Evolutionary conservation across 2,888 invertebrate species (phyloP).

Genomic region (Aleiodes leptofemur): DNA sequence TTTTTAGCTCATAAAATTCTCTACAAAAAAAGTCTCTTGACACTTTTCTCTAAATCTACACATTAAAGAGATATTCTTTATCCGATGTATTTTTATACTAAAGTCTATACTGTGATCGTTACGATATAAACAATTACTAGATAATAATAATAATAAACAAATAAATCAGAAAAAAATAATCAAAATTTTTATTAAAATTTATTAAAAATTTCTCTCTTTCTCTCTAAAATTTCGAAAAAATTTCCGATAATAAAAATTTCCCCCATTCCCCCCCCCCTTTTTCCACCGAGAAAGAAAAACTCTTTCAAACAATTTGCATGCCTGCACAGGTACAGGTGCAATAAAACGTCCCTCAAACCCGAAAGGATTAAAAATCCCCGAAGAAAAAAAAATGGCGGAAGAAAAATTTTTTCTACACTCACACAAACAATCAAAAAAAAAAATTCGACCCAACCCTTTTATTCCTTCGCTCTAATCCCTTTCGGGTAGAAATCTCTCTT

Average conservation of each 20-base stretch:
- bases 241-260: not conserved
- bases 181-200: not conserved
- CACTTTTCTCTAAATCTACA: too few species aligned
- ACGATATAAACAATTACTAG: too few species aligned
- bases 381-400: conserved; percentile 4
- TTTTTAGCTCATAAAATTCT: too few species aligned
- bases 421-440: conserved; percentile 1
- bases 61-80: not conserved
- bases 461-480: conserved; percentile 13
- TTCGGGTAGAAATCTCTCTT: not conserved
- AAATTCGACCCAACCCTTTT: conserved; percentile 22
- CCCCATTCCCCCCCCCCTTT: not conserved
- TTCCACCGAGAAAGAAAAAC: not conserved
- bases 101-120: too few species aligned
- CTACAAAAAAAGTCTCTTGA: too few species aligned
- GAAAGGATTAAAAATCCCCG: not conserved
- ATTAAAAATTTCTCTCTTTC: not conserved
- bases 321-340: conserved; percentile 1
- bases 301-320: conserved; percentile 7
- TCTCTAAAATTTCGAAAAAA: not conserved
- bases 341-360: not conserved
- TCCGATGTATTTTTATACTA: too few species aligned
- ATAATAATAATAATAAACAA: too few species aligned
- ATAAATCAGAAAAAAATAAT: too few species aligned
- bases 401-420: not conserved